These are phyloP conservation scores for Mesorhabditis belari DNA, from an alignment of 2,888 invertebrate genomes.

Conservation along the genomic window DNA sequence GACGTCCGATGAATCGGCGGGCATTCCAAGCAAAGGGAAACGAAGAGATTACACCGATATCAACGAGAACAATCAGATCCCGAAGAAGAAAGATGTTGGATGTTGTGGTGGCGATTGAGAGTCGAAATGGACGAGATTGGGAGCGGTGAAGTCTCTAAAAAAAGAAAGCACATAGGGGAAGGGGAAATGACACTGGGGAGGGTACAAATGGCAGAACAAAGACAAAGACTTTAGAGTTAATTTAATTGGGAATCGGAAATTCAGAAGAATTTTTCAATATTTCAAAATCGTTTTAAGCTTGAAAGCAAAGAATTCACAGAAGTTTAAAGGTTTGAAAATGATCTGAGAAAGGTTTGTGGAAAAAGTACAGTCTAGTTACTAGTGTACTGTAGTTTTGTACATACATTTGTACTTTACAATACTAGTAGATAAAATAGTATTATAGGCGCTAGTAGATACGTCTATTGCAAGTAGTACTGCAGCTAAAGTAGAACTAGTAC, in stretches of 20 bases:
- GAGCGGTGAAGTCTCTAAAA: background rate
- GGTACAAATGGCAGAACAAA: background rate
- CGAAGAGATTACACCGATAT: background rate
- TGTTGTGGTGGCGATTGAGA: background rate
- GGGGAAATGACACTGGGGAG: background rate
- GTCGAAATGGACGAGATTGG: background rate
- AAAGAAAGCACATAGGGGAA: background rate
- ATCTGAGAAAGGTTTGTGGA: background rate
- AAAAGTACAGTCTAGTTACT: too few species aligned
- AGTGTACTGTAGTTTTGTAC: too few species aligned
- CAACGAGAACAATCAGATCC: background rate
- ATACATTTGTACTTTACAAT: too few species aligned
- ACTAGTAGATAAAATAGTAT: too few species aligned
- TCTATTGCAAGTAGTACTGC: too few species aligned
- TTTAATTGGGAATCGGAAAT: background rate
- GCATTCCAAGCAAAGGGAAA: background rate
- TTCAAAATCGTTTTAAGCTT: background rate
- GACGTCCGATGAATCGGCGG: conserved; percentile 31
- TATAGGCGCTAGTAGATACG: too few species aligned
- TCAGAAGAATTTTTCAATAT: background rate
- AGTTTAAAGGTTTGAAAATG: background rate
- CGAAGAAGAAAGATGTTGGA: too few species aligned
- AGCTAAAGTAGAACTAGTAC: too few species aligned
- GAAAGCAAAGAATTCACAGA: background rate
- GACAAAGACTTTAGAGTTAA: background rate